A percentile compares a stretch with the other conserved stretches of the same genome.
phyloP scores from a whole-genome alignment of 2,113 vertebrate genomes.

The Tragelaphus strepsiceros region DNA sequence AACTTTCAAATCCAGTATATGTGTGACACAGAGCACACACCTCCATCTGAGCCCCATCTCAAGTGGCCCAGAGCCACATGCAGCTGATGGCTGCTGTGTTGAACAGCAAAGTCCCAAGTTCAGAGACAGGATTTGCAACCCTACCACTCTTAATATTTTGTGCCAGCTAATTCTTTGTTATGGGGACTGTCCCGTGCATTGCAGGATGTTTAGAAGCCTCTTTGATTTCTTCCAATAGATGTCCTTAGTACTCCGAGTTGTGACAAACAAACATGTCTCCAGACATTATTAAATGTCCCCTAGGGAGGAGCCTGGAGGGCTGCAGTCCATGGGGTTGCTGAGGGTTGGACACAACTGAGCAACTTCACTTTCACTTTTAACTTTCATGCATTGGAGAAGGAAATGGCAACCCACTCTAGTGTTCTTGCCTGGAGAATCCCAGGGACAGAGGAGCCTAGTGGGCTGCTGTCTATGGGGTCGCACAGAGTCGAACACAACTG shows the following conservation, averaged over 20 bases:
- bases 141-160: accelerated
- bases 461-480: too few relatives aligned
- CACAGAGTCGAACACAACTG: too few relatives aligned
- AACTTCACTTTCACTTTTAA: too few relatives aligned
- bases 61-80: accelerated
- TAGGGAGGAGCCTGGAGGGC: too few relatives aligned
- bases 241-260: not conserved
- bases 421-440: too few relatives aligned
- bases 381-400: too few relatives aligned
- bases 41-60: accelerated
- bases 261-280: not conserved
- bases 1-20: not conserved
- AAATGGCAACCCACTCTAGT: too few relatives aligned
- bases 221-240: not conserved
- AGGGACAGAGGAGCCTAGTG: too few relatives aligned
- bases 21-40: accelerated
- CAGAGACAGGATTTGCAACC: not conserved
- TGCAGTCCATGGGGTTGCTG: too few relatives aligned
- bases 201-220: not conserved
- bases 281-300: not conserved
- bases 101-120: not conserved
- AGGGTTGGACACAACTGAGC: too few relatives aligned
- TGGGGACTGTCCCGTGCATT: not conserved
- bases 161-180: not conserved
- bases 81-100: accelerated